These are phyloP conservation scores for Cettia cetti DNA, from an alignment of 2,113 vertebrate species.

Conservation along the genomic window DNA sequence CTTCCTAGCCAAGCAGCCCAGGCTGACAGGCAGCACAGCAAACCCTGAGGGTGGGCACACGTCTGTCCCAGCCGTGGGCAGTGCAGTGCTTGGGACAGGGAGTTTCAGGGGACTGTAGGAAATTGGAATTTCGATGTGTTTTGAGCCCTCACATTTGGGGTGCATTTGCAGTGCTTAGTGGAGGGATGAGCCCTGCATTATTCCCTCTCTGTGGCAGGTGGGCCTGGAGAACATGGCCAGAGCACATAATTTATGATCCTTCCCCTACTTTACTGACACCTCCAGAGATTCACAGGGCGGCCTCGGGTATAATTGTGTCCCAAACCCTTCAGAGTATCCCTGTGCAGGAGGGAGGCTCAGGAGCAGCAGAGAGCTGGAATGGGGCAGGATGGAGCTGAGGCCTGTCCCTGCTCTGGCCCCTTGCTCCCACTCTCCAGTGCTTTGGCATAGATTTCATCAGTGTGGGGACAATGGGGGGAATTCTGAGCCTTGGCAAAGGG, in stretches of 20 bases:
- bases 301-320: background rate
- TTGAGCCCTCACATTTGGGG: background rate
- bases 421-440: background rate
- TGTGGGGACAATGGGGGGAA: background rate
- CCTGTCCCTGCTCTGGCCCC: rapidly evolving
- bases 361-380: background rate
- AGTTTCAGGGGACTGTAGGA: background rate
- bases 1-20: background rate
- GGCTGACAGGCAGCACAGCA: background rate
- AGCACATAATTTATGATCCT: background rate
- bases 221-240: background rate
- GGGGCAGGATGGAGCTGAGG: background rate
- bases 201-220: background rate
- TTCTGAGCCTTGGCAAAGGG: background rate
- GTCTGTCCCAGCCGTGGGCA: background rate
- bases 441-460: background rate
- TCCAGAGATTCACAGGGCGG: background rate
- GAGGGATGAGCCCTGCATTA: background rate
- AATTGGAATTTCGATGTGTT: rapidly evolving
- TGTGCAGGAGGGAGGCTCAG: background rate
- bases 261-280: background rate
- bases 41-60: rapidly evolving
- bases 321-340: background rate
- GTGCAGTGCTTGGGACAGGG: background rate
- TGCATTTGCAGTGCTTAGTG: background rate